Conservation (phyloP, 2,888 invertebrate species). For the Allophyes oxyacanthae region DNA sequence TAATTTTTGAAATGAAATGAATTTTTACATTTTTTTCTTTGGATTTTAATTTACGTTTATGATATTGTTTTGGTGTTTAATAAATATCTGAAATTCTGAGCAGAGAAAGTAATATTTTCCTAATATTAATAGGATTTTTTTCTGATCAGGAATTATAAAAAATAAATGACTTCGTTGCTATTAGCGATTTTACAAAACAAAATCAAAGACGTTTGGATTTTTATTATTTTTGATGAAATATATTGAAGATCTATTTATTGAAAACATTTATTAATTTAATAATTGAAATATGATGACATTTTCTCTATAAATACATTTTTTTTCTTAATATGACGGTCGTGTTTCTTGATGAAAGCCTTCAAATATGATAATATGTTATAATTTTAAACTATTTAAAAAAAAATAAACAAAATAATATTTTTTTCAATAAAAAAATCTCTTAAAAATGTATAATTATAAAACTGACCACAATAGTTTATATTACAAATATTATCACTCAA, state of each 20-base stretch:
- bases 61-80: constrained; percentile 20
- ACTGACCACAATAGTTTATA: constrained; percentile 28
- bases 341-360: constrained; percentile 48
- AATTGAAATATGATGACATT: constrained; percentile 11
- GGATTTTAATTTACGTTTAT: constrained; percentile 38
- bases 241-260: constrained; percentile 10
- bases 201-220: constrained; percentile 26
- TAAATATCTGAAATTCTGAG: background rate
- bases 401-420: too few relatives aligned
- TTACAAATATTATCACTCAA: constrained; percentile 41
- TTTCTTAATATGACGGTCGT: constrained; percentile 47
- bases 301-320: constrained; percentile 30
- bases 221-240: constrained; percentile 18
- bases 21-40: constrained; percentile 20
- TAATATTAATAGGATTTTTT: background rate
- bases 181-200: too few relatives aligned
- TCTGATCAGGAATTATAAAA: constrained; percentile 2
- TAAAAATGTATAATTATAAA: background rate
- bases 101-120: background rate
- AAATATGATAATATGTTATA: constrained; percentile 39
- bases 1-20: constrained; percentile 12
- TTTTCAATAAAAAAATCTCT: background rate
- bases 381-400: constrained; percentile 36
- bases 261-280: constrained; percentile 6
- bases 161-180: too few relatives aligned